phyloP scores from a whole-genome alignment of 2,797 vertebrate species.

The Australoheros facetus region DNA sequence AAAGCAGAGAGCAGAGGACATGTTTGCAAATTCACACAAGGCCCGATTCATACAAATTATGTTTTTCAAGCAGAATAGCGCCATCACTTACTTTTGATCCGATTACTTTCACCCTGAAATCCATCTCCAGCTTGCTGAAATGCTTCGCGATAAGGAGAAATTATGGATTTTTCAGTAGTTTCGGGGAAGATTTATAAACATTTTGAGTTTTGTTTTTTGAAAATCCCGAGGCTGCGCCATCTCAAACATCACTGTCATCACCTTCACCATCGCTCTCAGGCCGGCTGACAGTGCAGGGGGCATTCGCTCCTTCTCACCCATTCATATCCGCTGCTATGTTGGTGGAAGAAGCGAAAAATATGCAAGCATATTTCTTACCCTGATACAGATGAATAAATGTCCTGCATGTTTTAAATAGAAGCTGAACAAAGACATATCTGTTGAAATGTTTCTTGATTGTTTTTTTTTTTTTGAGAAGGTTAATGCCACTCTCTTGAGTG shows the following conservation, averaged over 20 bases:
- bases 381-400: neutral
- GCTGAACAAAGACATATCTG: neutral
- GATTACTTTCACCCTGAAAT: slow-evolving; percentile 58
- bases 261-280: slow-evolving; percentile 39
- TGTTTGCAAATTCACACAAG: slow-evolving; percentile 35
- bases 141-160: slow-evolving; percentile 55
- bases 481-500: neutral
- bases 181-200: slow-evolving; percentile 66
- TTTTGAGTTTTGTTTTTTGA: slow-evolving; percentile 50
- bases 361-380: slow-evolving; percentile 8
- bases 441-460: fast-evolving
- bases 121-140: slow-evolving; percentile 37
- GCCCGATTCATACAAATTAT: slow-evolving; percentile 65
- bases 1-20: slow-evolving; percentile 12
- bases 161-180: slow-evolving; percentile 63
- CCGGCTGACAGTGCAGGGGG: slow-evolving; percentile 56
- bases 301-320: slow-evolving; percentile 6
- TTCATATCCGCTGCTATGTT: slow-evolving; percentile 43
- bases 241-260: slow-evolving; percentile 58
- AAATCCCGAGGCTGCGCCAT: slow-evolving; percentile 55
- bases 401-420: neutral
- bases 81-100: slow-evolving; percentile 74
- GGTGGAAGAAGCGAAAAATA: neutral
- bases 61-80: slow-evolving; percentile 54
- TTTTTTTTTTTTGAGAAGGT: neutral